phyloP scores from a whole-genome alignment of 2,888 invertebrate species.

The Nezara viridula region DNA sequence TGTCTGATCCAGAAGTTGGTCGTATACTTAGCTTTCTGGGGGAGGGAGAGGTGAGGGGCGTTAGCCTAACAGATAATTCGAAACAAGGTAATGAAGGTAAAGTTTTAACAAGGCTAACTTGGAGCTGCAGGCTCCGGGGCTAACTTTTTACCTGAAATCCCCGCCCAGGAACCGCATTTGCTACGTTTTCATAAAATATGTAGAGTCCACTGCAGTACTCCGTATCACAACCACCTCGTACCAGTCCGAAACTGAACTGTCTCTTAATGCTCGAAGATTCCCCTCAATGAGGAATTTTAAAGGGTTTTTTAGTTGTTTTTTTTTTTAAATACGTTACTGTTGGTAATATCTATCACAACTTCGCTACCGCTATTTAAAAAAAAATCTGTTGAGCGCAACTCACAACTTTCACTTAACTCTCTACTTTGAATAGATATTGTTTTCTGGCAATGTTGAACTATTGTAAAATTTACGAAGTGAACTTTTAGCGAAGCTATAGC shows the following conservation, averaged over 20 bases:
- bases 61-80: slow-evolving; percentile 38
- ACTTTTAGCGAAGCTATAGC: too few species aligned
- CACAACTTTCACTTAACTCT: too few species aligned
- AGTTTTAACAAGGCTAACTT: slow-evolving; percentile 49
- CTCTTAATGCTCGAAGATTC: neutral
- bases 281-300: neutral
- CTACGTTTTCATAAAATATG: slow-evolving; percentile 35
- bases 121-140: neutral
- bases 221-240: neutral
- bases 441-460: too few species aligned
- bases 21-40: neutral
- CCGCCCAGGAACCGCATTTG: slow-evolving; percentile 37
- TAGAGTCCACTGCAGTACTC: slow-evolving; percentile 13
- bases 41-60: neutral
- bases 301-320: too few species aligned
- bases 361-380: too few species aligned
- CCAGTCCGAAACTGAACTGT: neutral
- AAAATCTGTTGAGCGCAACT: too few species aligned
- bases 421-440: too few species aligned
- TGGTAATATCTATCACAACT: too few species aligned
- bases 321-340: too few species aligned
- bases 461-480: too few species aligned
- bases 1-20: neutral
- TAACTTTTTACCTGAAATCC: slow-evolving; percentile 48
- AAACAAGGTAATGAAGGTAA: slow-evolving; percentile 41